A percentile compares a stretch with the other conserved stretches of the same genome.
phyloP scores from a whole-genome alignment of 92 coral and sea anemone species.

The Phenganax stokvisi region DNA sequence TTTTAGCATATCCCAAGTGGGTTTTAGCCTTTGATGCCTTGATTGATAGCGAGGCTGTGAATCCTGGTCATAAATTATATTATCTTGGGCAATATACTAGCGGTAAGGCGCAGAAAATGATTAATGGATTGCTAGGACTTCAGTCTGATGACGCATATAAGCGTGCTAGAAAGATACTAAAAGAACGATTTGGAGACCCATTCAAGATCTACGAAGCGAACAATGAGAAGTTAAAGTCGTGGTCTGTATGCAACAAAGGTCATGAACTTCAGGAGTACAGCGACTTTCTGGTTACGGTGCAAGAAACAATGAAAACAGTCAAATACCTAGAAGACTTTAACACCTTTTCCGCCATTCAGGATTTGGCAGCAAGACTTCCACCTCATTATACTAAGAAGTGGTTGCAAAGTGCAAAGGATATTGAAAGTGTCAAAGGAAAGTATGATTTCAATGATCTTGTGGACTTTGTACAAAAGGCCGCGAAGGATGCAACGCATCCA shows the following conservation, averaged over 20 bases:
- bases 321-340: conserved; percentile 62
- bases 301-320: conserved; percentile 66
- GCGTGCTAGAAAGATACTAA: conserved; percentile 54
- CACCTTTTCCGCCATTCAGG: conserved; percentile 50
- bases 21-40: conserved; percentile 52
- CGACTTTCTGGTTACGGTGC: conserved; percentile 59
- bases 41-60: conserved; percentile 50
- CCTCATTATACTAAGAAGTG: conserved; percentile 49
- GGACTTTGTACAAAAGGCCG: conserved; percentile 49
- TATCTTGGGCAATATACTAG: conserved; percentile 55
- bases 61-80: conserved; percentile 47
- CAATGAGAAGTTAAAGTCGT: conserved; percentile 22
- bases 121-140: conserved; percentile 48
- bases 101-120: conserved; percentile 35
- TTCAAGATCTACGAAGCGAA: conserved; percentile 54
- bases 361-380: conserved; percentile 53
- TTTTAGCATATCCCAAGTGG: conserved; percentile 57
- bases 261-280: conserved; percentile 44
- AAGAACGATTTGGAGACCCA: conserved; percentile 61
- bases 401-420: conserved; percentile 55
- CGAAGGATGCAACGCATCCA: conserved; percentile 53
- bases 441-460: conserved; percentile 53
- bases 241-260: conserved; percentile 54
- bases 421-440: conserved; percentile 41
- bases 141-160: conserved; percentile 58